Percentiles rank a stretch among this genome's conserved stretches.
phyloP scores from a whole-genome alignment of 2,888 invertebrate genomes.

The Cremastinae sp. region DNA sequence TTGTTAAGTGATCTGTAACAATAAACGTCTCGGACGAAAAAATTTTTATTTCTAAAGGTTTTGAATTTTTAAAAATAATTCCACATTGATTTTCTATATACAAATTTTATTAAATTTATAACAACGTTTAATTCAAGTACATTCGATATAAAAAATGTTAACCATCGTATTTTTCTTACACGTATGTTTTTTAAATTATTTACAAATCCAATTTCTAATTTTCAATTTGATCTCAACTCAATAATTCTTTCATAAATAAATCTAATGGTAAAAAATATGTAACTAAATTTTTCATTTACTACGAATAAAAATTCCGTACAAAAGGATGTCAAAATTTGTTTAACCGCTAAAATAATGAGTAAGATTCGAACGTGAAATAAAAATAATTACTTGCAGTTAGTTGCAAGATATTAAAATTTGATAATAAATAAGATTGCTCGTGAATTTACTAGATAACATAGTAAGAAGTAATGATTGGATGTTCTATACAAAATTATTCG shows the following conservation, averaged over 20 bases:
- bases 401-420: background rate
- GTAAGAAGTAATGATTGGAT: conserved; percentile 37
- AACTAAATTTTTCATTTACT: background rate
- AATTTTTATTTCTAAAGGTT: background rate
- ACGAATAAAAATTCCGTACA: background rate
- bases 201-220: conserved; percentile 46
- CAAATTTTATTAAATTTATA: conserved; percentile 64
- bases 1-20: background rate
- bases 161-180: conserved; percentile 42
- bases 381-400: background rate
- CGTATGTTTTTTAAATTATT: conserved; percentile 64
- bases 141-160: conserved; percentile 64
- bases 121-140: conserved; percentile 67
- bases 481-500: conserved; percentile 42
- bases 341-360: background rate
- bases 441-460: conserved; percentile 9
- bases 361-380: background rate
- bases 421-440: conserved; percentile 5
- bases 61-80: background rate
- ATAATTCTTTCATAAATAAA: conserved; percentile 15
- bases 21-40: background rate
- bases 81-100: conserved; percentile 63
- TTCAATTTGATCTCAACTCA: background rate
- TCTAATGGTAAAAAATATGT: background rate
- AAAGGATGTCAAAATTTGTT: background rate